A percentile compares a stretch with the other conserved stretches of the same genome.
Evolutionary conservation across 2,888 invertebrate species (phyloP).

Genomic region (Spodoptera littoralis): DNA sequence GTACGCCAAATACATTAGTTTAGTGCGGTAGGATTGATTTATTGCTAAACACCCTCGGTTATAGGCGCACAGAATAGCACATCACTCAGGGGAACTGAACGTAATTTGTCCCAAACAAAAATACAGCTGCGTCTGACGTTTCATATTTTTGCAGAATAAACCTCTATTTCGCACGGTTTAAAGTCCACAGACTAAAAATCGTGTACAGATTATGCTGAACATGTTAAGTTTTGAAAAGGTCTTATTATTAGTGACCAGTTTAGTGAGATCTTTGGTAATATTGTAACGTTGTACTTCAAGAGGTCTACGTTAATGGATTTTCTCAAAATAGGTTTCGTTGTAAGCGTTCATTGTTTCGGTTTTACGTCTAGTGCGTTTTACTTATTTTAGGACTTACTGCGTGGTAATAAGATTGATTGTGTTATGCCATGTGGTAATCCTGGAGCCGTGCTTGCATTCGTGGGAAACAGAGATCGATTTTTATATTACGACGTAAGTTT

Average conservation of each 20-base stretch:
- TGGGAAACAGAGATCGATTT: constrained; percentile 59
- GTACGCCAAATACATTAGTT: constrained; percentile 73
- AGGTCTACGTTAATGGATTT: constrained; percentile 45
- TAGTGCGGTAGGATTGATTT: constrained; percentile 71
- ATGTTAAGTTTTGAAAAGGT: constrained; percentile 48
- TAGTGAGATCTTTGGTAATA: constrained; percentile 26
- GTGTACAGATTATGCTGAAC: constrained; percentile 33
- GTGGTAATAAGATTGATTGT: constrained; percentile 31
- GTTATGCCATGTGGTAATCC: constrained; percentile 11
- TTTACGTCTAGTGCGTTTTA: constrained; percentile 25
- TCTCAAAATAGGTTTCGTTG: constrained; percentile 56
- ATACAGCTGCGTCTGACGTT: constrained; percentile 43
- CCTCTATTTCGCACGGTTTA: constrained; percentile 36
- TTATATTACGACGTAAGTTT: constrained; percentile 53
- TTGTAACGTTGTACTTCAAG: constrained; percentile 34
- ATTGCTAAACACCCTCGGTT: constrained; percentile 66
- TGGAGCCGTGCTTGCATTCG: constrained; percentile 32
- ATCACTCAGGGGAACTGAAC: constrained; percentile 62
- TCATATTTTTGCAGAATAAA: constrained; percentile 41
- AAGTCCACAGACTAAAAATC: constrained; percentile 47
- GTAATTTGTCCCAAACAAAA: constrained; percentile 54
- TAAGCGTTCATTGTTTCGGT: constrained; percentile 56
- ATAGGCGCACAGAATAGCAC: constrained; percentile 45
- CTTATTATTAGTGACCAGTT: constrained; percentile 37
- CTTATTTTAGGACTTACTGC: constrained; percentile 27